A percentile compares a stretch with the other conserved stretches of the same genome.
These are phyloP conservation scores for Ophioninae sp. DNA, from an alignment of 2,888 invertebrate genomes.

Conservation along the genomic window DNA sequence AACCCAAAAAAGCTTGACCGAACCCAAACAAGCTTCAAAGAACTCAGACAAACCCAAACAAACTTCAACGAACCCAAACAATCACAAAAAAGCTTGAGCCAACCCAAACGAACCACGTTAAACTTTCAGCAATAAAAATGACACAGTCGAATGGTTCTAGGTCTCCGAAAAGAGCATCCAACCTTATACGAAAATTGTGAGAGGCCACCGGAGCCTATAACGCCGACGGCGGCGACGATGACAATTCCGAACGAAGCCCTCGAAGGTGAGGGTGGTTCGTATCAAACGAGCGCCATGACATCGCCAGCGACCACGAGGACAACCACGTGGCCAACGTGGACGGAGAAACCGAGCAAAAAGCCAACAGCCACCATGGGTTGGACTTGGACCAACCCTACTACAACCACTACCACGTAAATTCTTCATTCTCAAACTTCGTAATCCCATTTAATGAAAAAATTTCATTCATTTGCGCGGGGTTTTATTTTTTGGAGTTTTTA, in stretches of 20 bases:
- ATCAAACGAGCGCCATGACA: constrained; percentile 70
- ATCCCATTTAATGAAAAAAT: too few species aligned
- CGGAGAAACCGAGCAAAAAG: constrained; percentile 69
- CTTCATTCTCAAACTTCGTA: constrained; percentile 25
- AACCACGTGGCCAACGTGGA: constrained; percentile 78
- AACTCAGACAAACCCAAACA: too few species aligned
- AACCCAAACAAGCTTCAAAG: too few species aligned
- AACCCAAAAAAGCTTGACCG: too few species aligned
- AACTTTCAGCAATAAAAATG: not conserved
- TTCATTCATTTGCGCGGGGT: too few species aligned
- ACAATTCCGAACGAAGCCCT: constrained; percentile 86
- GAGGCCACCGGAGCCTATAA: constrained; percentile 87
- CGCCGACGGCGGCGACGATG: constrained; percentile 89
- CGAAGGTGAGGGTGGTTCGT: constrained; percentile 68
- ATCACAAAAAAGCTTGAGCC: too few species aligned
- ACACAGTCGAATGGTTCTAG: constrained; percentile 30
- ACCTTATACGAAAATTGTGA: constrained; percentile 85
- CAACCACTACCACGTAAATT: constrained; percentile 75
- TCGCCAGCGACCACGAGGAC: constrained; percentile 69
- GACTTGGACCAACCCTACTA: constrained; percentile 70
- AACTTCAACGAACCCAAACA: too few species aligned
- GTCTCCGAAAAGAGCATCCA: constrained; percentile 81
- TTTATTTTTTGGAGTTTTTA: too few species aligned
- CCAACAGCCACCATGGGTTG: constrained; percentile 69
- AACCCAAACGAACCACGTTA: too few species aligned